Evolutionary conservation across 2,113 vertebrate species (phyloP), one percentile per base, ranked within the genome.

Genomic region (Collichthys lucidus): DNA sequence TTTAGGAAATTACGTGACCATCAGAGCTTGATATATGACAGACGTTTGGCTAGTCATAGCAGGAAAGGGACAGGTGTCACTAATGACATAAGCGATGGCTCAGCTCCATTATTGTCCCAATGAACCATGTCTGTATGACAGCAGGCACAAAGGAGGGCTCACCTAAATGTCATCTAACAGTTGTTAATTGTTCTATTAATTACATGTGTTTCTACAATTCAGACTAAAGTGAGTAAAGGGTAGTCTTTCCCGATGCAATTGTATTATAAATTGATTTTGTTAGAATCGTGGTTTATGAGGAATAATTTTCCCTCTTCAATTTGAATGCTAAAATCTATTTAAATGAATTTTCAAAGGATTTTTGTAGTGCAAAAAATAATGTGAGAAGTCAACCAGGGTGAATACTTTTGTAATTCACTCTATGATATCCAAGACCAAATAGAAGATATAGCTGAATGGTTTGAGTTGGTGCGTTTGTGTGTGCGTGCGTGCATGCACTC

Each of bases 361-460:
- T 69, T 70, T 70, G 4, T 53, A 44, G 20, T 24, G 11, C 53
- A 65, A 29, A 46, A 71, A 79, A 53, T 22, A 71, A 79, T 59
- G 8, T 35, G 26, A 64, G 47, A 63, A 17, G 44, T 74, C 59
- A 60, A 57, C 35, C 26, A 29, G 11, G 50, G 16, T 63, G 19
- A 62, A 31, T 20, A 44, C 8, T 61, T 62, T 67, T 56, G 60
- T 63, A 44, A 74, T 61, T 74, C 20, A 50, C 20, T 50, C 2
- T 20, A 40, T 44, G 20, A 69, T 42, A 31, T 24, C 55, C 44
- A 47, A 47, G 66, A 62, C 7, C 42, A 69, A 66, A 61, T 9
- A 26, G 29, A 76, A 59, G 47, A 60, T 57, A 40, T 5, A 65
- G 52, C 14, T 63, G 56, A 61, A 73, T 55, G 47, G 47, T 69